Percentiles rank a stretch among this genome's conserved stretches.
Evolutionary conservation across 2,888 invertebrate species (phyloP).

Genomic region (Chloroclysta siterata): DNA sequence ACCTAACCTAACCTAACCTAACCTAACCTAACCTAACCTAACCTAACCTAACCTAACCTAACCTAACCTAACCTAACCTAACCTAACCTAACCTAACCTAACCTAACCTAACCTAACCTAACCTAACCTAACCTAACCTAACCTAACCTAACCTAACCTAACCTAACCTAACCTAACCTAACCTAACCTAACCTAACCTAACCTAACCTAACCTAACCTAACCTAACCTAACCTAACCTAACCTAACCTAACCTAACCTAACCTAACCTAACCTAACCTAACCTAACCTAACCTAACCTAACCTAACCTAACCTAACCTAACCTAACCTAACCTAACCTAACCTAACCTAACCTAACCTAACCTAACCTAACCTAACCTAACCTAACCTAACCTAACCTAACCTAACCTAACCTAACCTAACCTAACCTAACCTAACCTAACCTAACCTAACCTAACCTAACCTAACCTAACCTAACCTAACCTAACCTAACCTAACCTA

Average conservation of each 20-base stretch:
- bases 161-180: conserved; percentile 19
- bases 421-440: conserved; percentile 13
- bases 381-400: conserved; percentile 35
- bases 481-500: conserved; percentile 42
- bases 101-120: conserved; percentile 24
- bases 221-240: conserved; percentile 25
- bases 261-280: conserved; percentile 22
- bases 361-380: conserved; percentile 20
- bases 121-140: conserved; percentile 28
- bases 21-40: conserved; percentile 26
- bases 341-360: conserved; percentile 30
- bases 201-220: conserved; percentile 29
- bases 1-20: conserved; percentile 30
- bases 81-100: conserved; percentile 28
- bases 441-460: conserved; percentile 24
- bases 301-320: conserved; percentile 27
- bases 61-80: conserved; percentile 29
- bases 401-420: conserved; percentile 9
- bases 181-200: conserved; percentile 25
- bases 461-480: conserved; percentile 36
- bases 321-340: conserved; percentile 28
- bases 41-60: conserved; percentile 26
- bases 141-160: conserved; percentile 24
- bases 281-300: conserved; percentile 27
- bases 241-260: conserved; percentile 23